phyloP scores from a whole-genome alignment of 2,888 invertebrate genomes.

The Diogma glabrata region DNA sequence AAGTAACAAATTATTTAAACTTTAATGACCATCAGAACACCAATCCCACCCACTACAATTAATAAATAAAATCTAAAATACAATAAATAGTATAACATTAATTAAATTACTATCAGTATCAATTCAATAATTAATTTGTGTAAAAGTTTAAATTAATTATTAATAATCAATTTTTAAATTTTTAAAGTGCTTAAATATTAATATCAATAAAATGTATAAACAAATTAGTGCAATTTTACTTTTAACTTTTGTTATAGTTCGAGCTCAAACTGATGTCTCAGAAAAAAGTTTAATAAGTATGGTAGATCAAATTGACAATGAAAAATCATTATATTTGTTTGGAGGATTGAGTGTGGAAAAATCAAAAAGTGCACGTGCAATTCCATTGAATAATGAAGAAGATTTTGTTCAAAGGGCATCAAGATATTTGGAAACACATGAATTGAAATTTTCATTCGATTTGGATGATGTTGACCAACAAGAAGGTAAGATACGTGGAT shows the following conservation, averaged over 20 bases:
- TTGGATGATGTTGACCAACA: slow-evolving; percentile 26
- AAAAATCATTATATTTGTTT: slow-evolving; percentile 34
- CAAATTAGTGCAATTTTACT: slow-evolving; percentile 5
- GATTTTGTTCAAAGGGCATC: slow-evolving; percentile 39
- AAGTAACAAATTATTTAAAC: too few species aligned
- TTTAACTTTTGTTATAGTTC: slow-evolving; percentile 1
- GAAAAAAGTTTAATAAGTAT: slow-evolving; percentile 36
- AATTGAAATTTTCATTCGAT: slow-evolving; percentile 37
- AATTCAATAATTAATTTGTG: slow-evolving; percentile 7
- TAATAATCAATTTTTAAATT: not conserved
- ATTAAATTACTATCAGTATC: slow-evolving; percentile 12
- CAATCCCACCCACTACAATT: not conserved
- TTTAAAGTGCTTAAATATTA: not conserved
- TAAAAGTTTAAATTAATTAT: not conserved
- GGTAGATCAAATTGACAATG: slow-evolving; percentile 37
- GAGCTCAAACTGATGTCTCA: slow-evolving; percentile 13
- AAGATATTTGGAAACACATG: slow-evolving; percentile 38
- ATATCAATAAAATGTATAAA: not conserved
- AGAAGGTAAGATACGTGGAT: slow-evolving; percentile 20
- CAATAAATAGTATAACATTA: slow-evolving; percentile 7
- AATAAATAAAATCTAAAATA: not conserved
- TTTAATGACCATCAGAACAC: too few species aligned
- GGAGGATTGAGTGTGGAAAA: slow-evolving; percentile 37
- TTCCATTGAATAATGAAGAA: slow-evolving; percentile 23
- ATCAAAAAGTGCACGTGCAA: slow-evolving; percentile 23